A percentile compares a stretch with the other conserved stretches of the same genome.
phyloP scores from a whole-genome alignment of 2,797 vertebrate species.

The Manis javanica region DNA sequence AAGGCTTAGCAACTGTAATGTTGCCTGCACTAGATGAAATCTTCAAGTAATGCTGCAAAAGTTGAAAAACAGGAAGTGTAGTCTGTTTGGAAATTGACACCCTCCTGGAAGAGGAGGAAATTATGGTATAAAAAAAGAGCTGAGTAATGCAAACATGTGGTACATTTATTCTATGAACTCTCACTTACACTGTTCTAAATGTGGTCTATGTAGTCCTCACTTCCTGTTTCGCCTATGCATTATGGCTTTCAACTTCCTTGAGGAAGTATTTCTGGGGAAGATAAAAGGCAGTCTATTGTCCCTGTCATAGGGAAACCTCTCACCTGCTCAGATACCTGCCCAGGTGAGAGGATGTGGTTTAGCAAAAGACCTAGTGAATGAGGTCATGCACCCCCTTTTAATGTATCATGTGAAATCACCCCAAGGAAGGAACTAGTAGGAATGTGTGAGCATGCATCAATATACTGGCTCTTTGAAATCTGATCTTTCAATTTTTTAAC shows the following conservation, averaged over 20 bases:
- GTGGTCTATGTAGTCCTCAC: background rate
- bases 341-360: slow-evolving; percentile 53
- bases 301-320: background rate
- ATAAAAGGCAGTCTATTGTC: background rate
- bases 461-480: background rate
- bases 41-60: slow-evolving; percentile 33
- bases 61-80: slow-evolving; percentile 77
- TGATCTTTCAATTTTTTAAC: background rate
- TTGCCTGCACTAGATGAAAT: background rate
- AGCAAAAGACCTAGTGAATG: slow-evolving; percentile 20
- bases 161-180: background rate
- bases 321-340: background rate
- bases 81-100: slow-evolving; percentile 58
- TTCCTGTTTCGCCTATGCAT: background rate
- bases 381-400: background rate
- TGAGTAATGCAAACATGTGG: background rate
- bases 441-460: background rate
- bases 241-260: background rate
- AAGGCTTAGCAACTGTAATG: background rate
- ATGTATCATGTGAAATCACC: background rate
- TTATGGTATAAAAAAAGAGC: slow-evolving; percentile 34
- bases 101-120: slow-evolving; percentile 44
- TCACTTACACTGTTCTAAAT: background rate
- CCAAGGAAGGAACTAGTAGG: background rate
- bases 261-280: slow-evolving; percentile 17